phyloP scores from a whole-genome alignment of 2,888 invertebrate species.

The Epirrhoe alternata region DNA sequence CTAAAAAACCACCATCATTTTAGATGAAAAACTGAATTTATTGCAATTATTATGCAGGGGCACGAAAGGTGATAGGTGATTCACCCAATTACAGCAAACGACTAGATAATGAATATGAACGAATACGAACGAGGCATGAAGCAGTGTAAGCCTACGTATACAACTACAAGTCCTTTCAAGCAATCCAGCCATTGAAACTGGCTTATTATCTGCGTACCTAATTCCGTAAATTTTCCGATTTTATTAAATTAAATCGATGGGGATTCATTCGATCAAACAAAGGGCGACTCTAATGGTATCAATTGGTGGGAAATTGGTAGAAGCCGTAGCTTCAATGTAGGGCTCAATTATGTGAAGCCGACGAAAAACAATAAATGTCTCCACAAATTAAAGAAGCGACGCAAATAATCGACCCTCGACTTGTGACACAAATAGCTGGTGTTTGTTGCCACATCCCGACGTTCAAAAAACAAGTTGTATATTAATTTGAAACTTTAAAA shows the following conservation, averaged over 20 bases:
- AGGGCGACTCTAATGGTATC: constrained; percentile 69
- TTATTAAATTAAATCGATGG: constrained; percentile 72
- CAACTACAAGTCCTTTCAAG: constrained; percentile 32
- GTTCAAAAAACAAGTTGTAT: too few species aligned
- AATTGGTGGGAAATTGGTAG: constrained; percentile 74
- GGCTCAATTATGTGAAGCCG: constrained; percentile 79
- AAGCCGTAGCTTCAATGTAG: constrained; percentile 51
- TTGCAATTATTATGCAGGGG: too few species aligned
- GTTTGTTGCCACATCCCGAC: constrained; percentile 22
- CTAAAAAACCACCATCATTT: too few species aligned
- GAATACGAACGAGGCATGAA: too few species aligned
- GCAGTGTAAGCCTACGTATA: constrained; percentile 28
- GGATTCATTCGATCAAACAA: constrained; percentile 75
- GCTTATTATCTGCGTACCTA: constrained; percentile 44
- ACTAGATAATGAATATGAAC: too few species aligned
- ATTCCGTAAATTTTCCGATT: constrained; percentile 55
- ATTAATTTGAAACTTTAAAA: too few species aligned
- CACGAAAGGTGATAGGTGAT: too few species aligned
- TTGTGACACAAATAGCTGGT: constrained; percentile 54
- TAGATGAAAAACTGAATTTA: too few species aligned
- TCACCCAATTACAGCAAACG: too few species aligned
- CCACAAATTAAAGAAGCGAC: constrained; percentile 79
- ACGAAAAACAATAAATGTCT: constrained; percentile 73
- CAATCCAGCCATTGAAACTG: constrained; percentile 36
- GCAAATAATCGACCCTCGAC: constrained; percentile 61